phyloP scores from a whole-genome alignment of 2,888 invertebrate genomes.

The Drosophila incognita region DNA sequence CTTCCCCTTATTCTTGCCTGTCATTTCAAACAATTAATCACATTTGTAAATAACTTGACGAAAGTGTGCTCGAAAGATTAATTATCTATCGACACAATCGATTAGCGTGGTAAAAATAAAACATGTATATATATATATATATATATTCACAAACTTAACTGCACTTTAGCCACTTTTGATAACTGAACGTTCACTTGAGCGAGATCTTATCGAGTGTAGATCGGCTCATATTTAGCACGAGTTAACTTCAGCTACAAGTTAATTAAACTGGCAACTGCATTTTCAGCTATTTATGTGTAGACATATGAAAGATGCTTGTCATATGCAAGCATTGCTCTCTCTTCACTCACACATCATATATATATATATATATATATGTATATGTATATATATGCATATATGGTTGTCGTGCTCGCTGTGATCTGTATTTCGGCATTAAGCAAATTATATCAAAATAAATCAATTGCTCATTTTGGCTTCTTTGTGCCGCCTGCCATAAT shows the following conservation, averaged over 20 bases:
- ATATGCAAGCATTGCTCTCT: slow-evolving; percentile 4
- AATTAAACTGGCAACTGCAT: slow-evolving; percentile 3
- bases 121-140: not conserved
- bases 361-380: not conserved
- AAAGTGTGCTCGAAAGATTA: not conserved
- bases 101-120: not conserved
- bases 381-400: not conserved
- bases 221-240: not conserved
- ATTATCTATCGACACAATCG: not conserved
- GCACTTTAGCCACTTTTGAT: not conserved
- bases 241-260: not conserved
- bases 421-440: slow-evolving; percentile 32
- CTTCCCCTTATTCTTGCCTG: not conserved
- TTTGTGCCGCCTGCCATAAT: slow-evolving; percentile 12
- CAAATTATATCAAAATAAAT: slow-evolving; percentile 61
- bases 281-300: not conserved
- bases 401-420: slow-evolving; percentile 14
- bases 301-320: slow-evolving; percentile 6
- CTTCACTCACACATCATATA: not conserved
- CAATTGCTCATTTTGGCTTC: slow-evolving; percentile 53
- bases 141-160: not conserved
- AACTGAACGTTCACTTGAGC: not conserved
- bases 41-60: not conserved
- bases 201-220: not conserved
- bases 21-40: not conserved